Conservation (phyloP, 2,797 vertebrate genomes). For the Sitta carolinensis region DNA sequence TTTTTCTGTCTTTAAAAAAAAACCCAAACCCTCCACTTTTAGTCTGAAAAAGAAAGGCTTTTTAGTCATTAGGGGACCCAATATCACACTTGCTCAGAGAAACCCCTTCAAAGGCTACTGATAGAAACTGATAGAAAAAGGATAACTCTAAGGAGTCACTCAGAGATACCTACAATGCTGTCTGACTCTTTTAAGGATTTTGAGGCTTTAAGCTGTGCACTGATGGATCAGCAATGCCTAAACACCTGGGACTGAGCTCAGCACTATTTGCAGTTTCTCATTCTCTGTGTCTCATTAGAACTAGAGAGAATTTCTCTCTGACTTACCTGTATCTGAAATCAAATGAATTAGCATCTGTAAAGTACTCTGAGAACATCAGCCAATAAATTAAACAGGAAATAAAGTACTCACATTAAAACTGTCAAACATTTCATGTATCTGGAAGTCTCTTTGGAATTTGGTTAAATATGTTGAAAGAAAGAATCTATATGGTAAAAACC, state of each 20-base stretch:
- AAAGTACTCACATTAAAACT: not conserved
- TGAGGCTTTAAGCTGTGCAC: not conserved
- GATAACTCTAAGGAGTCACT: not conserved
- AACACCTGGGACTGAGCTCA: not conserved
- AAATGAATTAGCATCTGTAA: not conserved
- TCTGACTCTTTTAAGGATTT: not conserved
- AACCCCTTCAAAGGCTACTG: not conserved
- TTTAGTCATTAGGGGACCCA: not conserved
- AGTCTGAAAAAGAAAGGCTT: not conserved
- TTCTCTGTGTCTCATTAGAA: not conserved
- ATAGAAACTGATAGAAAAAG: not conserved
- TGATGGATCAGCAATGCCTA: not conserved
- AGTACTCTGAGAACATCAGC: not conserved
- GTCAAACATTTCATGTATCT: not conserved
- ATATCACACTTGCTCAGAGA: not conserved
- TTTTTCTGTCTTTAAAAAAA: not conserved
- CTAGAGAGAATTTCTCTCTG: not conserved
- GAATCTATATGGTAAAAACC: conserved; percentile 12
- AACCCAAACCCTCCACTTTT: too few species aligned
- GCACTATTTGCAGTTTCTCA: not conserved
- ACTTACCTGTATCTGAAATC: not conserved
- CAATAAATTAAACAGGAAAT: not conserved
- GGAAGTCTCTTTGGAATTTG: not conserved
- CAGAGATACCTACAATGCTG: not conserved
- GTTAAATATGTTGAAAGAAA: not conserved